Evolutionary conservation across 1,140 invertebrate genomes (phyloP).

Genomic region (Drosophila baimaii): DNA sequence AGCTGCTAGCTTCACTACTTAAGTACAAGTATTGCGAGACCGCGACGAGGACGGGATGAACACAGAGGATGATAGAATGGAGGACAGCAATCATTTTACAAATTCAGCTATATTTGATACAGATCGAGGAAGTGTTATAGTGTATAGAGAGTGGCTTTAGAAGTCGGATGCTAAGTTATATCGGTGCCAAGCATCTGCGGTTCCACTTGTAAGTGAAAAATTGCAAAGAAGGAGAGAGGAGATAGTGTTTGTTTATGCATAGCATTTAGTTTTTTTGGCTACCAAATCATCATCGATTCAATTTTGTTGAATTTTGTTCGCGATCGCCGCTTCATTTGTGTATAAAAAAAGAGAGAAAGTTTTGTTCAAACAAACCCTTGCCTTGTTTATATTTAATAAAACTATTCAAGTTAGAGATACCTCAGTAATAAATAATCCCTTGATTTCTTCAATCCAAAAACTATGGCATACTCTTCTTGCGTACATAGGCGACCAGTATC

Average conservation of each 20-base stretch:
- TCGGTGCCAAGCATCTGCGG: conserved; percentile 77
- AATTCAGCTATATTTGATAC: conserved; percentile 79
- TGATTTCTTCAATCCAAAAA: conserved; percentile 38
- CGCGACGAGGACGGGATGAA: conserved; percentile 13
- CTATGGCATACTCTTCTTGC: conserved; percentile 29
- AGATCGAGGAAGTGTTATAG: conserved; percentile 56
- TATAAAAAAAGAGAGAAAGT: conserved; percentile 31
- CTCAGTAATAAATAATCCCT: conserved; percentile 47
- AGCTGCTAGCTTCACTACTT: conserved; percentile 52
- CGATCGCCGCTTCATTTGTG: conserved; percentile 45
- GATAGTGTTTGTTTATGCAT: conserved; percentile 67
- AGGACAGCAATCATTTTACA: conserved; percentile 65
- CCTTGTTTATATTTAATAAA: conserved; percentile 76
- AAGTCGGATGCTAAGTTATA: conserved; percentile 78
- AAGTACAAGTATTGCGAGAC: conserved; percentile 50
- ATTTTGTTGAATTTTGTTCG: conserved; percentile 52
- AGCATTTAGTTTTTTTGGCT: conserved; percentile 73
- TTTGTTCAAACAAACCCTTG: conserved; percentile 57
- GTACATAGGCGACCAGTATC: conserved; percentile 22
- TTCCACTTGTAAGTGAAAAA: conserved; percentile 54
- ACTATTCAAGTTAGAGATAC: conserved; percentile 66
- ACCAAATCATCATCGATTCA: conserved; percentile 45
- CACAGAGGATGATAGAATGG: conserved; percentile 26
- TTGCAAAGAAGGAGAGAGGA: conserved; percentile 8
- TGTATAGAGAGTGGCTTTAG: conserved; percentile 70